Base-by-base conservation (phyloP, 2,113 vertebrate species). In the Thamnaconus septentrionalis region DNA sequence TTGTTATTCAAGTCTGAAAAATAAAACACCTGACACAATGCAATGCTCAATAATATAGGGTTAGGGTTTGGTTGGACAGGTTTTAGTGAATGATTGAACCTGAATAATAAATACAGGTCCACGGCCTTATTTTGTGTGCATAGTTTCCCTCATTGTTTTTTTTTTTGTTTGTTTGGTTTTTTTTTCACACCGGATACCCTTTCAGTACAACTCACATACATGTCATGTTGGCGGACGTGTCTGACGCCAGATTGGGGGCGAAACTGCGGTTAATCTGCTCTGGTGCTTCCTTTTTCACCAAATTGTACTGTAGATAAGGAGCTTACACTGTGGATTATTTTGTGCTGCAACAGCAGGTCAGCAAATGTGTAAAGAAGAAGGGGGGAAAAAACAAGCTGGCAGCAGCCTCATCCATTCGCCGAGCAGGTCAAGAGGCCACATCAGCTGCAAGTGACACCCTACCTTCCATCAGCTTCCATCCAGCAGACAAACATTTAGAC, bases 321-420 rank as follows among this genome's bases (percentile, higher is more conserved):
- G 82, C 81, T 91, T 91, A 90, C 74, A 82, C 56, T 66, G 70
- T 84, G 87, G 88, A 91, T 91, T 91, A 88, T 76, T 80, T 72
- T 80, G 79, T 53, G 39, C 60, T 71, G 68, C 72, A 68, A 63
- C 71, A 75, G 71, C 69, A 83, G 71, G 84, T 82, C 82, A 85
- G 79, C 77, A 57, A 73, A 61, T 63, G 62, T 80, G 72, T 66
- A 61, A 39, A 31, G 18, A 31, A 31, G 18, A 31, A 31, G 18
- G 18, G 18, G 18, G 18, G 2, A 31, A 59, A 54, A 75, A 74
- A 64, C 62, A 83, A 75, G 76, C 58, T 6, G 11, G 56, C 56
- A 63, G 62, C 53, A 47, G 54, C 50, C 42, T 69, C 69, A 68
- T 83, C 56, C 44, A 4, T 76, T 74, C 61, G 31, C 53, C 53